These are phyloP conservation scores for Plestiodon gilberti DNA, from an alignment of 2,113 vertebrate genomes.

Conservation along the genomic window DNA sequence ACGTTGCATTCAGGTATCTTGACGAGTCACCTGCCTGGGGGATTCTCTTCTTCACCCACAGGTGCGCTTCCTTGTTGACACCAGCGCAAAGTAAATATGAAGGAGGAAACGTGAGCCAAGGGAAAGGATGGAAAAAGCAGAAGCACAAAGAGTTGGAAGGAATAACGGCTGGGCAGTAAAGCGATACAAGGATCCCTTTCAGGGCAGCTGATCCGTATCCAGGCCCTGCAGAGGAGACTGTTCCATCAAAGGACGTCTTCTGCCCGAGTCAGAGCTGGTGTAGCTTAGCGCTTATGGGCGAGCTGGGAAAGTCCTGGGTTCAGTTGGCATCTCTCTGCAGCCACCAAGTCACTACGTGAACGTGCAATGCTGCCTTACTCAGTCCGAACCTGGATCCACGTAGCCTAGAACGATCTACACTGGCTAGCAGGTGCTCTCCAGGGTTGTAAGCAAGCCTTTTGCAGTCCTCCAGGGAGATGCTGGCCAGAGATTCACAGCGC, in stretches of 20 bases:
- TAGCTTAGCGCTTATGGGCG: too few species aligned
- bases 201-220: fast-evolving
- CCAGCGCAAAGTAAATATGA: not conserved
- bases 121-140: not conserved
- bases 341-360: not conserved
- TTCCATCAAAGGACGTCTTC: not conserved
- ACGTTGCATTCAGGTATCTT: not conserved
- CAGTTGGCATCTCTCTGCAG: too few species aligned
- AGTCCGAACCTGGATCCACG: too few species aligned
- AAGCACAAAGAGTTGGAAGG: not conserved
- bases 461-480: too few species aligned
- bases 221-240: not conserved
- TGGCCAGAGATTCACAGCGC: too few species aligned
- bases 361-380: too few species aligned
- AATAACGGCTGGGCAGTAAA: not conserved
- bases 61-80: not conserved
- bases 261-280: not conserved
- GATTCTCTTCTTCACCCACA: not conserved
- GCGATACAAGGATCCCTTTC: not conserved
- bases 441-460: too few species aligned
- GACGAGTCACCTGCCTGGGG: too few species aligned
- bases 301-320: not conserved
- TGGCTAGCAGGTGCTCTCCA: too few species aligned
- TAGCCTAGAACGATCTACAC: too few species aligned
- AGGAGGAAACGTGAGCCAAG: not conserved